Evolutionary conservation across 1,140 invertebrate genomes (phyloP), one percentile per base, ranked within the genome.

Genomic region (Oppia nitens): DNA sequence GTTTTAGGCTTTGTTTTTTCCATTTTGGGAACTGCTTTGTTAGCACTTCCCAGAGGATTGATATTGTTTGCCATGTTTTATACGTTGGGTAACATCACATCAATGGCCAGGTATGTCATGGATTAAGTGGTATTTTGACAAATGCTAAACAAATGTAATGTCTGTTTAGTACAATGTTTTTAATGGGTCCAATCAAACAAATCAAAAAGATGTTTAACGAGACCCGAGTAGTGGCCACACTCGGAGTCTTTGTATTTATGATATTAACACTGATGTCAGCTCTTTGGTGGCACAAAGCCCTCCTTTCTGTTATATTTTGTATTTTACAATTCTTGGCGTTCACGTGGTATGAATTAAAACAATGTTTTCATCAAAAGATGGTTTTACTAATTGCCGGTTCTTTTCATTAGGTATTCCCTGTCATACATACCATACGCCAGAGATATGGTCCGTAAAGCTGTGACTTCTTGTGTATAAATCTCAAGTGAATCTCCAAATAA

Each of bases 341-440:
- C 80, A 87, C 85, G 2, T 93, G 87, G 87, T 93, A 93, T n/a
- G n/a, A n/a, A n/a, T n/a, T n/a, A n/a, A n/a, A n/a, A n/a, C n/a
- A n/a, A n/a, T n/a, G n/a, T n/a, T n/a, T n/a, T n/a, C n/a, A n/a
- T n/a, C n/a, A n/a, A n/a, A n/a, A n/a, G n/a, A n/a, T n/a, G n/a
- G n/a, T n/a, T n/a, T n/a, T n/a, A n/a, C n/a, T n/a, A n/a, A n/a
- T n/a, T n/a, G n/a, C n/a, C n/a, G n/a, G n/a, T n/a, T n/a, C n/a
- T n/a, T n/a, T n/a, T n/a, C n/a, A n/a, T n/a, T n/a, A n/a, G n/a
- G n/a, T n/a, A n/a, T 70, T 89, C 87, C 0, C 71, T 93, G n/a
- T 90, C 86, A 1, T 93, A 92, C 69, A 92, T 93, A 68, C 89
- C 89, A 27, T 92, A 85, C 73, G 89, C 89, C 14, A 77, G 88